phyloP scores from a whole-genome alignment of 2,797 vertebrate genomes.

The Acanthornis magna region DNA sequence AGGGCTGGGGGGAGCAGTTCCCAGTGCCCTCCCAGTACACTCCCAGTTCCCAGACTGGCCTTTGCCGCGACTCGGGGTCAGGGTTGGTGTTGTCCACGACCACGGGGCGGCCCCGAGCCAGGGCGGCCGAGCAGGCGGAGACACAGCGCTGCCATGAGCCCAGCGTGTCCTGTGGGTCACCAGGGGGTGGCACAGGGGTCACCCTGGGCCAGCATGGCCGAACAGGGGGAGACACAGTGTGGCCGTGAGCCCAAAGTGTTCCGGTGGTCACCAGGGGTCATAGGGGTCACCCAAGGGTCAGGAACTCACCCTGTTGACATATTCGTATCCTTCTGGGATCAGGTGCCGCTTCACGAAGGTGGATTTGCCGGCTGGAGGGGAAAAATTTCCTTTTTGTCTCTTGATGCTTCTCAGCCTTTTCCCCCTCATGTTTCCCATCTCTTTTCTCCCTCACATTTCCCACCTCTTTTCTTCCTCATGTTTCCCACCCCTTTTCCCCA shows the following conservation, averaged over 20 bases:
- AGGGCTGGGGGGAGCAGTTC: background rate
- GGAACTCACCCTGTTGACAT: slow-evolving; percentile 85
- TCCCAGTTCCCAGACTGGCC: slow-evolving; percentile 65
- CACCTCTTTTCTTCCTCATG: too few relatives aligned
- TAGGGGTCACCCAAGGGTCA: background rate
- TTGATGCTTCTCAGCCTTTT: background rate
- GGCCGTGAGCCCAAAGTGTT: background rate
- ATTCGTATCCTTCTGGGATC: slow-evolving; percentile 80
- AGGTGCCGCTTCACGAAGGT: slow-evolving; percentile 83
- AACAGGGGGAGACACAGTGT: too few relatives aligned
- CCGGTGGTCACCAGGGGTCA: too few relatives aligned
- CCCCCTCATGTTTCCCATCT: too few relatives aligned
- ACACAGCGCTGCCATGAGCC: slow-evolving; percentile 91
- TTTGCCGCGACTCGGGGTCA: slow-evolving; percentile 80
- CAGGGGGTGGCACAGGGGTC: background rate
- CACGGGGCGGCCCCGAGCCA: slow-evolving; percentile 76
- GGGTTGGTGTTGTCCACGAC: slow-evolving; percentile 91
- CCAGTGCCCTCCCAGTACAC: background rate
- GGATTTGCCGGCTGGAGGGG: slow-evolving; percentile 84
- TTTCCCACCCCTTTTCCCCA: too few relatives aligned
- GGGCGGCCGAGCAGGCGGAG: slow-evolving; percentile 72
- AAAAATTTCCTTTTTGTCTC: too few relatives aligned
- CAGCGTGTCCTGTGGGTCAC: slow-evolving; percentile 79
- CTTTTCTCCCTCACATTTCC: too few relatives aligned
- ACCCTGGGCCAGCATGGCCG: too few relatives aligned